phyloP scores from a whole-genome alignment of 2,888 invertebrate species.

The Plemyria rubiginata region DNA sequence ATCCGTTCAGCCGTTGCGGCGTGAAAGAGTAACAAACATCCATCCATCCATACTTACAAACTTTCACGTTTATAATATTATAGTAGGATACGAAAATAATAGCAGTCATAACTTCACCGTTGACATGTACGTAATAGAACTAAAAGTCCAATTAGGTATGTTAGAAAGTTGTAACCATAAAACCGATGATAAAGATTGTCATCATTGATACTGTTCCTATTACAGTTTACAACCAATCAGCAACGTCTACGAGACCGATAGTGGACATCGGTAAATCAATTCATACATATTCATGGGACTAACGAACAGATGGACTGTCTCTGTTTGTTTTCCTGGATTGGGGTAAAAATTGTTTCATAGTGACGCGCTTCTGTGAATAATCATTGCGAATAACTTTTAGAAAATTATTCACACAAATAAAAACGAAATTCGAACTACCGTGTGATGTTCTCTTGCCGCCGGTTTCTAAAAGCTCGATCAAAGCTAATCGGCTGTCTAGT shows the following conservation, averaged over 20 bases:
- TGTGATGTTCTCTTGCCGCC: no score
- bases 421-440: no score
- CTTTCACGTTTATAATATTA: no score
- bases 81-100: neutral
- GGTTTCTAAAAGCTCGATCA: no score
- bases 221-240: conserved; percentile 23
- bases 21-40: no score
- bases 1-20: no score
- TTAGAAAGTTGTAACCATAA: conserved; percentile 22
- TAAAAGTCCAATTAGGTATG: conserved; percentile 8
- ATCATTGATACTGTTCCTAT: conserved; percentile 10
- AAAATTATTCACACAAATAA: no score
- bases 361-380: neutral
- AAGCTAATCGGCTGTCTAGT: no score
- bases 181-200: conserved; percentile 9
- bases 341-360: conserved; percentile 7
- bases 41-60: no score
- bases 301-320: conserved; percentile 50
- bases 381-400: neutral
- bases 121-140: neutral
- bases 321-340: conserved; percentile 20
- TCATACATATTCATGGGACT: conserved; percentile 60
- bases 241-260: neutral
- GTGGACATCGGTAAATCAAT: conserved; percentile 39
- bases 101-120: neutral